phyloP scores from a whole-genome alignment of 2,113 vertebrate genomes.

The Noturus placidus region DNA sequence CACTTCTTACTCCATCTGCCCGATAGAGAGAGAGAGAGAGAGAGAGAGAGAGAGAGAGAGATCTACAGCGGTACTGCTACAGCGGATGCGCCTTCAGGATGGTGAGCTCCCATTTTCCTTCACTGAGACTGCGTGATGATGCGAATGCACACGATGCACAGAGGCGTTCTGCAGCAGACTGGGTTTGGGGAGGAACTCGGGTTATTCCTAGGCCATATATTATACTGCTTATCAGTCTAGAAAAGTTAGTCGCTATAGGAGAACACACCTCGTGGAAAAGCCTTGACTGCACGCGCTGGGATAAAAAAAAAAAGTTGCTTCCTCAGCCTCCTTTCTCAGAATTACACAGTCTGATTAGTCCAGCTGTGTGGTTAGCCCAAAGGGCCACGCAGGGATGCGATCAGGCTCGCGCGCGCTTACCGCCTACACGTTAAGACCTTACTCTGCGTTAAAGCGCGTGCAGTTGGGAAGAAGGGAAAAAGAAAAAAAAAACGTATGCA shows the following conservation, averaged over 20 bases:
- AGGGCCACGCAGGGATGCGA: constrained; percentile 23
- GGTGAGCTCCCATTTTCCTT: constrained; percentile 63
- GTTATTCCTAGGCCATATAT: neutral
- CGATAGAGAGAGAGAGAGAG: neutral
- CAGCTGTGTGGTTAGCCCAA: neutral
- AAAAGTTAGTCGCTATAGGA: neutral
- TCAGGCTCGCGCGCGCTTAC: constrained; percentile 25
- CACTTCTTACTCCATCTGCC: constrained; percentile 7
- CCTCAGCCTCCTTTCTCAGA: neutral
- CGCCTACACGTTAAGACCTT: constrained; percentile 32
- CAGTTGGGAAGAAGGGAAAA: no score
- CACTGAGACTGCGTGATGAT: constrained; percentile 51
- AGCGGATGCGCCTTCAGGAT: constrained; percentile 69
- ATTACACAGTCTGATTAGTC: neutral
- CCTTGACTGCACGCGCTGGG: neutral
- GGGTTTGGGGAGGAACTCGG: neutral
- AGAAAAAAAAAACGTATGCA: neutral
- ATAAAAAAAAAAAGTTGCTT: no score
- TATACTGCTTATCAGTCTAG: no score
- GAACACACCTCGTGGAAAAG: neutral
- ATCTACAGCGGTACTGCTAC: constrained; percentile 58
- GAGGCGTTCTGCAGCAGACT: constrained; percentile 15
- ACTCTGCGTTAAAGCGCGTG: neutral
- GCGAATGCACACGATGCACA: constrained; percentile 48
- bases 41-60: constrained; percentile 29